Evolutionary conservation across 2,888 invertebrate species (phyloP).

Genomic region (Nomada ruficornis): DNA sequence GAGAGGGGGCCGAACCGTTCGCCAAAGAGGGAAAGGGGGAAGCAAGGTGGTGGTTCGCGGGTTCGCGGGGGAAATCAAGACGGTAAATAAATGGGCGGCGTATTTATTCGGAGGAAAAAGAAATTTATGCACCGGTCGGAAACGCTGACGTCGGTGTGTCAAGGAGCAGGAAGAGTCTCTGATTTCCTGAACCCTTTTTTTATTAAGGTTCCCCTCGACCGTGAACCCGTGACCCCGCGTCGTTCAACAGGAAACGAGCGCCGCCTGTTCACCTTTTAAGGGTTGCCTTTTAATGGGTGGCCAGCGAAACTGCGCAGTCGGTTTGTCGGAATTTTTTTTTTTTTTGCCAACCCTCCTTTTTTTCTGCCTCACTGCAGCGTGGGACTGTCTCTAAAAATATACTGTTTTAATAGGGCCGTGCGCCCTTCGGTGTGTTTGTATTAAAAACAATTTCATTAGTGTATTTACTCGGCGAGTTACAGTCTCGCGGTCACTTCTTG

Average conservation of each 20-base stretch:
- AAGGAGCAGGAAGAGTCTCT: conserved; percentile 29
- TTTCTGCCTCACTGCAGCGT: neutral
- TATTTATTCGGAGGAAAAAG: conserved; percentile 77
- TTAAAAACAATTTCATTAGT: too few relatives aligned
- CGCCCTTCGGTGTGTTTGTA: too few relatives aligned
- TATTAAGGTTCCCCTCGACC: conserved; percentile 17
- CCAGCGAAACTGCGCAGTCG: conserved; percentile 14
- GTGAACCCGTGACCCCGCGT: conserved; percentile 26
- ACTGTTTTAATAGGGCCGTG: neutral
- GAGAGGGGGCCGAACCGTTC: neutral
- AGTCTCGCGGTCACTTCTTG: too few relatives aligned
- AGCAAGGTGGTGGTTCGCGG: conserved; percentile 9
- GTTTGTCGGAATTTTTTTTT: neutral
- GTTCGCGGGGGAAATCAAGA: conserved; percentile 45
- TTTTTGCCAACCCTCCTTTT: neutral
- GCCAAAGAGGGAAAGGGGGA: neutral
- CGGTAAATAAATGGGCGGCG: conserved; percentile 76
- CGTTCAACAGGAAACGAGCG: conserved; percentile 12
- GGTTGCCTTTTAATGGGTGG: conserved; percentile 28
- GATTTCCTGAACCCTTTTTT: conserved; percentile 42
- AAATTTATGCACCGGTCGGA: conserved; percentile 73
- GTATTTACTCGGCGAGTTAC: too few relatives aligned
- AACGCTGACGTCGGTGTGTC: conserved; percentile 18
- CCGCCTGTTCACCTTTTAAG: conserved; percentile 37
- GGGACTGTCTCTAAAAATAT: neutral